phyloP scores from a whole-genome alignment of 2,797 vertebrate species.

The Streptopelia turtur region DNA sequence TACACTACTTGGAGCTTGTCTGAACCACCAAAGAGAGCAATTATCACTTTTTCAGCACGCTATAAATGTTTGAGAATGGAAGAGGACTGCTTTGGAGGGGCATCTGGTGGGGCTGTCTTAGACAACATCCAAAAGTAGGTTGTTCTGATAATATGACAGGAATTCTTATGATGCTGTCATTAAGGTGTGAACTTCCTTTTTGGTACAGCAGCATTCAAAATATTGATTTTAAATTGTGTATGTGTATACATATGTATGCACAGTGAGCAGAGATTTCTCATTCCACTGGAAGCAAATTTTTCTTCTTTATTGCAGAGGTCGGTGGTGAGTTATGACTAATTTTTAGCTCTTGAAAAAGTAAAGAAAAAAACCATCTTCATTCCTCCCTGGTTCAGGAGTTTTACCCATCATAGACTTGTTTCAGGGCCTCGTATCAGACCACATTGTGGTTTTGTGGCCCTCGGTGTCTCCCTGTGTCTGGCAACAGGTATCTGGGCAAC shows the following conservation, averaged over 20 bases:
- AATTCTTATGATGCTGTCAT: background rate
- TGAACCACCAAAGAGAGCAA: background rate
- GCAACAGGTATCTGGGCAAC: background rate
- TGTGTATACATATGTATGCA: no score
- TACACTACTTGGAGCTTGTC: background rate
- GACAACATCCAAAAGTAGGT: background rate
- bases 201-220: background rate
- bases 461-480: background rate
- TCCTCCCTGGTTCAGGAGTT: background rate
- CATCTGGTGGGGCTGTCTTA: background rate
- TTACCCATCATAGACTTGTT: background rate
- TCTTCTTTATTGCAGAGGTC: background rate
- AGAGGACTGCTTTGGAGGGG: background rate
- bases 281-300: background rate
- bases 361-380: background rate
- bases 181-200: background rate
- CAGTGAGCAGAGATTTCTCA: background rate
- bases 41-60: background rate
- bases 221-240: accelerated
- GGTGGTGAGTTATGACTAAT: background rate
- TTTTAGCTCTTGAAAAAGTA: background rate
- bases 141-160: background rate
- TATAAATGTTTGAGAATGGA: background rate
- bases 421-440: background rate
- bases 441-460: background rate